These are phyloP conservation scores for Drosophila tani DNA, from an alignment of 1,140 invertebrate genomes.

Conservation along the genomic window DNA sequence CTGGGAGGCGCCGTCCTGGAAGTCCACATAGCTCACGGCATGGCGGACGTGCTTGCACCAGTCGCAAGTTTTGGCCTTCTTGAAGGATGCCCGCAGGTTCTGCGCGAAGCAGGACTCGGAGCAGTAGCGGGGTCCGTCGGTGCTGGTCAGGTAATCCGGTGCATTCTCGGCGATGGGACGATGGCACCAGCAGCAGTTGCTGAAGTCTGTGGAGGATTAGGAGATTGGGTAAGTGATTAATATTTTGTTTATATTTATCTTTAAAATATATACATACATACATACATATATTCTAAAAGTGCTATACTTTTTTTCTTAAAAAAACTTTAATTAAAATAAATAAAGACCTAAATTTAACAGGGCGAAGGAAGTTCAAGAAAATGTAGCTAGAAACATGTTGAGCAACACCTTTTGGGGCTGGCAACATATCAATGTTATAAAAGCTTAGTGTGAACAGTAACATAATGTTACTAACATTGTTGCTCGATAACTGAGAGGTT, in stretches of 20 bases:
- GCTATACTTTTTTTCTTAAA: no score
- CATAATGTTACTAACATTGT: no score
- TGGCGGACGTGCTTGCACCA: conserved; percentile 96
- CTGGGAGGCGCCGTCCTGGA: conserved; percentile 92
- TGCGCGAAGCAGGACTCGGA: conserved; percentile 96
- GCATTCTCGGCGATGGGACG: conserved; percentile 86
- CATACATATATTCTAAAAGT: no score
- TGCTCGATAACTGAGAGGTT: not conserved
- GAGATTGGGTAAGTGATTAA: no score
- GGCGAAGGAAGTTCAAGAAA: no score
- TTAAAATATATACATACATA: no score
- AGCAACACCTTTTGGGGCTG: not conserved
- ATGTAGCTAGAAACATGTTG: no score
- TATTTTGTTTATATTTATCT: no score
- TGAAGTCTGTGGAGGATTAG: conserved; percentile 55
- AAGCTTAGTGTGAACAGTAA: not conserved
- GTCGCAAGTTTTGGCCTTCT: conserved; percentile 96
- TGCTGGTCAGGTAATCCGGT: conserved; percentile 86
- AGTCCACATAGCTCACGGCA: conserved; percentile 96
- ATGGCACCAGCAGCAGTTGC: conserved; percentile 87
- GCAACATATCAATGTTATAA: not conserved
- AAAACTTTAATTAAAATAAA: no score
- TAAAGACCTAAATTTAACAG: no score
- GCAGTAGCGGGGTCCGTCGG: conserved; percentile 89
- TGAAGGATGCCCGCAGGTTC: conserved; percentile 94